phyloP scores from a whole-genome alignment of 1,140 invertebrate species.

The Bombus cullumanus region DNA sequence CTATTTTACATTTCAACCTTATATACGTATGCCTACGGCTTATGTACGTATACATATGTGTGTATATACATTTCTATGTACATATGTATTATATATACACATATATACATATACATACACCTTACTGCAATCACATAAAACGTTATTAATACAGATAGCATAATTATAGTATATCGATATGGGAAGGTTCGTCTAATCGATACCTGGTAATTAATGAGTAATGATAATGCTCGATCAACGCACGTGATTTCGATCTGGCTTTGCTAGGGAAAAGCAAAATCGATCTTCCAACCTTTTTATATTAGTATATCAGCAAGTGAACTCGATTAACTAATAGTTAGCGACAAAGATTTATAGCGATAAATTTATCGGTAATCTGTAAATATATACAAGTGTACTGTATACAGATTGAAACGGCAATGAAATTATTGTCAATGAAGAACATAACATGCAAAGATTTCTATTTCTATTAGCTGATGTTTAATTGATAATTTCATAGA shows the following conservation, averaged over 20 bases:
- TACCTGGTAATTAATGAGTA: conserved; percentile 35
- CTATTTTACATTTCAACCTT: not conserved
- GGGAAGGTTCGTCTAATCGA: conserved; percentile 18
- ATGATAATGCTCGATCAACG: conserved; percentile 24
- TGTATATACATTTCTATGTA: conserved; percentile 22
- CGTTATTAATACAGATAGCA: conserved; percentile 14
- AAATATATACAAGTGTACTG: not conserved
- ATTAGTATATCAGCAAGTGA: not conserved
- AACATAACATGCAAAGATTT: not conserved
- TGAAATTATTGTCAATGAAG: not conserved
- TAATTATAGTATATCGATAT: conserved; percentile 19
- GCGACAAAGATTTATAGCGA: not conserved
- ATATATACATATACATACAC: conserved; percentile 35
- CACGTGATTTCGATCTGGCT: conserved; percentile 44
- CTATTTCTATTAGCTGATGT: not conserved
- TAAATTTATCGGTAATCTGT: not conserved
- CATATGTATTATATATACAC: conserved; percentile 46
- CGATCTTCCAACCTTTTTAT: not conserved
- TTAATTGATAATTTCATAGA: not conserved
- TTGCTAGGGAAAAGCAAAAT: not conserved
- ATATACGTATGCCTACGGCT: conserved; percentile 2
- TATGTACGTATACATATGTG: not conserved
- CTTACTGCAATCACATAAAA: conserved; percentile 4
- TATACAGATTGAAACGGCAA: not conserved
- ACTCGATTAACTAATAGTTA: not conserved